phyloP scores from a whole-genome alignment of 2,113 vertebrate species.

The Thunnus thynnus region DNA sequence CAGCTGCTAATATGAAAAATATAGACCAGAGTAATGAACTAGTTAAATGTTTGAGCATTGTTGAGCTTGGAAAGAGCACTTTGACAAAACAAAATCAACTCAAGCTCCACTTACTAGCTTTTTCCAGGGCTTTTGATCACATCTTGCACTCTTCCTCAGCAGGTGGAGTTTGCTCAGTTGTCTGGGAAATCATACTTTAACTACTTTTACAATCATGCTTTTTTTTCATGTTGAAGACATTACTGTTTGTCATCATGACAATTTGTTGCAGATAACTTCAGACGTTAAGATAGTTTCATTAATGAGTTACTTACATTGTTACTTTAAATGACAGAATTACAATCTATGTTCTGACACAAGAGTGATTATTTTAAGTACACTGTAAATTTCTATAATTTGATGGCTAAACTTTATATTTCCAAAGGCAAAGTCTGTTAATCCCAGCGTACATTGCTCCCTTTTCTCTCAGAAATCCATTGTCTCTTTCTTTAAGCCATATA shows the following conservation, averaged over 20 bases:
- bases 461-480: background rate
- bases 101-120: background rate
- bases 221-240: background rate
- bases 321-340: too few species aligned
- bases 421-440: too few species aligned
- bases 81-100: too few species aligned
- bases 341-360: too few species aligned
- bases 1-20: background rate
- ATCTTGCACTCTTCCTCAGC: background rate
- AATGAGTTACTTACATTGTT: too few species aligned
- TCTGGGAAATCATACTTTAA: background rate
- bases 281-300: too few species aligned
- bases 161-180: background rate
- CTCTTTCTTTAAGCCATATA: too few species aligned
- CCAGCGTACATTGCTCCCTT: background rate
- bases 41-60: background rate
- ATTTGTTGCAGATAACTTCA: background rate
- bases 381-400: too few species aligned
- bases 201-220: background rate
- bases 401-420: too few species aligned
- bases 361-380: too few species aligned
- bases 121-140: background rate
- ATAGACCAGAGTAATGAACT: background rate
- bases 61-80: background rate
- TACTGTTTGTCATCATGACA: background rate